Evolutionary conservation across 2,888 invertebrate genomes (phyloP).

Genomic region (Stenolophus ochropezus): DNA sequence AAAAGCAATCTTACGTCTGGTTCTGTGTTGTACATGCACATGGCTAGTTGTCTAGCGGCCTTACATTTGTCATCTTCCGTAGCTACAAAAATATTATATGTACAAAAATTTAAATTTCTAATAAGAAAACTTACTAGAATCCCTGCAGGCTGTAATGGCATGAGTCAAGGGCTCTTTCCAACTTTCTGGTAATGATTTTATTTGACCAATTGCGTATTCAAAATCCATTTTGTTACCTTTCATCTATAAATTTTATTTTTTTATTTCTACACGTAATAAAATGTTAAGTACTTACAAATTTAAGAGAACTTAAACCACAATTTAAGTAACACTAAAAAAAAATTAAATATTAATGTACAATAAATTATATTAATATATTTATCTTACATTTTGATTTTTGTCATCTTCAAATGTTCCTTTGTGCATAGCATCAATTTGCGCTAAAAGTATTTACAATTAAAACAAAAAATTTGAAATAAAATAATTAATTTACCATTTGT

Average conservation of each 20-base stretch:
- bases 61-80: conserved; percentile 75
- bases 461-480: conserved; percentile 17
- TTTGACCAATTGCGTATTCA: conserved; percentile 74
- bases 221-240: conserved; percentile 75
- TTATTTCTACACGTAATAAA: not conserved
- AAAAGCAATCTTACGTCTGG: conserved; percentile 68
- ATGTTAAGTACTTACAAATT: conserved; percentile 72
- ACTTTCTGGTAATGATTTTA: conserved; percentile 73
- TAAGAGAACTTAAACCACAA: conserved; percentile 75
- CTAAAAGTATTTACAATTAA: conserved; percentile 62
- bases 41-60: conserved; percentile 74
- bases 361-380: not conserved
- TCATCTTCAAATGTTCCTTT: conserved; percentile 67
- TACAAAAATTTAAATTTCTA: not conserved
- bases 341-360: not conserved
- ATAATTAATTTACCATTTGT: conserved; percentile 74
- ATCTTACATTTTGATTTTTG: conserved; percentile 63
- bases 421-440: conserved; percentile 68
- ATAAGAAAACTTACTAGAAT: conserved; percentile 71
- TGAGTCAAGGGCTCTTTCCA: conserved; percentile 72
- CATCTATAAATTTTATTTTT: conserved; percentile 68
- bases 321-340: conserved; percentile 74
- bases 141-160: conserved; percentile 74
- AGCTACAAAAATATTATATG: conserved; percentile 69
- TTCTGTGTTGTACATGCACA: conserved; percentile 75